Base-by-base conservation (phyloP, 1,140 invertebrate species). In the Argopecten irradians region DNA sequence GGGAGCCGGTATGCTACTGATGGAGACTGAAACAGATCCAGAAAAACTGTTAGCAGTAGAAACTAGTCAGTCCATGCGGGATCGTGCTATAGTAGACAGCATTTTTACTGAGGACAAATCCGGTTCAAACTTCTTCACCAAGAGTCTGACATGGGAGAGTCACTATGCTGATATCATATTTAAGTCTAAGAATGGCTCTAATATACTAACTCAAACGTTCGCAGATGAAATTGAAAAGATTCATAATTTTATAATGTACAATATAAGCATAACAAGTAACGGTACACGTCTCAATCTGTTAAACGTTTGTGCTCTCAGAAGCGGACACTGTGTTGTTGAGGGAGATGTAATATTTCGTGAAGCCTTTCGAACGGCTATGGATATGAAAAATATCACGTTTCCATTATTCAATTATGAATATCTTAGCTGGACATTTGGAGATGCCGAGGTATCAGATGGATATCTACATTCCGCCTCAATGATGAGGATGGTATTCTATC, bases 161-260 rank as follows among this genome's bases (percentile, higher is more conserved):
- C 19, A 0, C 13, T 55, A 43, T 43, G 83, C n/a, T 5, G 85
- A 88, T 9, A 33, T 86, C 0, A 86, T 86, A 32, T 19, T 86
- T 14, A 43, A 71, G 33, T 83, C 88, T 16, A 84, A 85, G 28
- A 71, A 46, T 34, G 36, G 34, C 8, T 16, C 43, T 11, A 55
- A 43, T 34, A 86, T 85, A 22, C 34, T 87, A 41, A 55, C 87
- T 32, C 22, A 36, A n/a, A 36, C n/a, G n/a, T 87, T 35, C 36
- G 32, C 39, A 34, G 43, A 55, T 13, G 87, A 88, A 88, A 88
- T 88, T 34, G n/a, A 71, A 88, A 19, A 11, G 0, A 83, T 88
- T 55, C 33, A 34, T 71, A 36, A 34, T 34, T 9, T 34, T 22
- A 34, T 88, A 13, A n/a, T 13, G 36, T 8, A 84, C 34, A 34